phyloP scores from a whole-genome alignment of 2,888 invertebrate genomes.

The Rotaria socialis region DNA sequence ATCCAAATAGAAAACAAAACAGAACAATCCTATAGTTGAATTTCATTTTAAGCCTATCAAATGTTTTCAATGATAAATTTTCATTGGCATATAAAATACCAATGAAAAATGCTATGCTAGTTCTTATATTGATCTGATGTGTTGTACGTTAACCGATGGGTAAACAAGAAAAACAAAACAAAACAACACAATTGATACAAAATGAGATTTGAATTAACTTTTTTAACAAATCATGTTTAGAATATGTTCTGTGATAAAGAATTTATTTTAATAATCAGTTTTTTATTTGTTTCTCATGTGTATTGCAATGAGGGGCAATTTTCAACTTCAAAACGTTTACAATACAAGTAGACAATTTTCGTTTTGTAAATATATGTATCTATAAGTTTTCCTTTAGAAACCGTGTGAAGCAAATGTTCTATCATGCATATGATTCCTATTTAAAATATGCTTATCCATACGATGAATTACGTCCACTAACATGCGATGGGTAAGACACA shows the following conservation, averaged over 20 bases:
- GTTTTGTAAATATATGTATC: neutral
- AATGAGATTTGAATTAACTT: neutral
- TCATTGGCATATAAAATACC: too few species aligned
- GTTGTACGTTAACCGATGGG: neutral
- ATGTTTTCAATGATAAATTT: too few species aligned
- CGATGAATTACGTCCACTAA: conserved; percentile 88
- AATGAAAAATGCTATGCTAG: too few species aligned
- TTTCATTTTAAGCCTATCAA: too few species aligned
- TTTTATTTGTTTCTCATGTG: neutral
- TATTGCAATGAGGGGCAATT: neutral
- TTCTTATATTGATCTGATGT: too few species aligned
- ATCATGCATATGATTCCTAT: conserved; percentile 75
- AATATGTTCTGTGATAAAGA: conserved; percentile 11
- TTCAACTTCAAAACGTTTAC: neutral
- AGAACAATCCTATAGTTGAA: too few species aligned
- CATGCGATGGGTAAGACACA: conserved; percentile 68
- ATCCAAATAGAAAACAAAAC: neutral
- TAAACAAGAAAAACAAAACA: neutral
- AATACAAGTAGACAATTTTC: neutral
- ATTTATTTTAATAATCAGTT: neutral
- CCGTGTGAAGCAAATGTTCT: conserved; percentile 44
- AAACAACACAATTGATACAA: neutral
- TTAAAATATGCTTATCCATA: conserved; percentile 86
- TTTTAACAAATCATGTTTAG: neutral
- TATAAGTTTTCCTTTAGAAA: neutral